A percentile compares a stretch with the other conserved stretches of the same genome.
Evolutionary conservation across 1,140 invertebrate genomes (phyloP).

Genomic region (Neocloeon triangulifer): DNA sequence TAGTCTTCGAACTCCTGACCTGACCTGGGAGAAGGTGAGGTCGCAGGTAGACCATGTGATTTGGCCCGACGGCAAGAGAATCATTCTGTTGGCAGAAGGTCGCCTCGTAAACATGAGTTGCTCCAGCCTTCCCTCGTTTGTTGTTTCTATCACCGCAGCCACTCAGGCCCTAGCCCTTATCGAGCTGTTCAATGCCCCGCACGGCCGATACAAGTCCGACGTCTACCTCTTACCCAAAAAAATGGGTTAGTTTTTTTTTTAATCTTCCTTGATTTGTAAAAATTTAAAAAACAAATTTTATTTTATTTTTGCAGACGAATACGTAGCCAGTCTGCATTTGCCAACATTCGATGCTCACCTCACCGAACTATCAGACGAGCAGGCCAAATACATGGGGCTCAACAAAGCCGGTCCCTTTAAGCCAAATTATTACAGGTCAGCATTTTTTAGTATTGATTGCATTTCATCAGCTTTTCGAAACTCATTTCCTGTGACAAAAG

Average conservation of each 20-base stretch:
- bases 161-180: conserved; percentile 89
- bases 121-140: conserved; percentile 92
- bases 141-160: conserved; percentile 84
- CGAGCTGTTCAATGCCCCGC: conserved; percentile 87
- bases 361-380: conserved; percentile 87
- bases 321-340: conserved; percentile 86
- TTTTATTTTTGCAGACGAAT: conserved; percentile 52
- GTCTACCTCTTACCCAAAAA: conserved; percentile 95
- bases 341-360: conserved; percentile 93
- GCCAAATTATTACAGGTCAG: conserved; percentile 89
- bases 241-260: conserved; percentile 47
- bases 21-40: conserved; percentile 92
- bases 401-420: conserved; percentile 96
- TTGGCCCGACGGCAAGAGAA: conserved; percentile 81
- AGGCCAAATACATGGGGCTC: conserved; percentile 92
- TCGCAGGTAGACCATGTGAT: conserved; percentile 95
- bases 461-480: too few relatives aligned
- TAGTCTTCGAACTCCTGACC: conserved; percentile 73
- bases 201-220: conserved; percentile 85
- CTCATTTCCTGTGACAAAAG: too few relatives aligned
- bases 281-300: too few relatives aligned
- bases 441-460: too few relatives aligned
- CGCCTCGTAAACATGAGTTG: conserved; percentile 88
- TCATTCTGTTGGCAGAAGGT: conserved; percentile 84
- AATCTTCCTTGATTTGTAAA: conserved; percentile 6